These are phyloP conservation scores for Cynopterus brachyotis DNA, from an alignment of 2,113 vertebrate genomes.

Conservation along the genomic window DNA sequence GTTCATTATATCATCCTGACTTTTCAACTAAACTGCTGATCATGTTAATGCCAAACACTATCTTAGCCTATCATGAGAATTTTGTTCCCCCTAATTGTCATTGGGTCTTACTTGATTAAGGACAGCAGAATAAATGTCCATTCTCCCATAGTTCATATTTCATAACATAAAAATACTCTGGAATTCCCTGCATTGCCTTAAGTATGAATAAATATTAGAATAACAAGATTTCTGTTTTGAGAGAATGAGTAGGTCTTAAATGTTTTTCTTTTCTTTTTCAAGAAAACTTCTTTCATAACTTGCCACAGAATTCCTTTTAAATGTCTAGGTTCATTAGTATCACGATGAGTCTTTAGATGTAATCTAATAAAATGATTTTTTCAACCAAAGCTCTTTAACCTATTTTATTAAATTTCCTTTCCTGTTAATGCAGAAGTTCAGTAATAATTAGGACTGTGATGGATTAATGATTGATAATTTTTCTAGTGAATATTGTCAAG, in stretches of 20 bases:
- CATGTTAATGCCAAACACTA: background rate
- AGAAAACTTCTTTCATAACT: slow-evolving; percentile 48
- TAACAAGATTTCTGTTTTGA: background rate
- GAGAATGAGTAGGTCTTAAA: background rate
- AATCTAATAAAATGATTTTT: slow-evolving; percentile 59
- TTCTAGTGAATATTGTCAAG: slow-evolving; percentile 81
- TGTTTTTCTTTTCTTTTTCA: slow-evolving; percentile 18
- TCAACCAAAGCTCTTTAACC: slow-evolving; percentile 64
- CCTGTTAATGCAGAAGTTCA: slow-evolving; percentile 72
- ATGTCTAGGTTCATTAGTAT: slow-evolving; percentile 34
- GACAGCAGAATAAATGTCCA: background rate
- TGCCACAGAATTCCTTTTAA: slow-evolving; percentile 38
- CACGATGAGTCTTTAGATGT: slow-evolving; percentile 56
- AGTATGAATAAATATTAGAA: background rate
- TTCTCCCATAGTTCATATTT: background rate
- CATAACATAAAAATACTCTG: background rate
- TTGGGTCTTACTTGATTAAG: background rate
- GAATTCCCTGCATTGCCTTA: background rate
- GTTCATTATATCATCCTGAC: slow-evolving; percentile 19
- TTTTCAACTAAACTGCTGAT: slow-evolving; percentile 48
- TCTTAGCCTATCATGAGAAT: slow-evolving; percentile 10
- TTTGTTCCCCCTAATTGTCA: background rate
- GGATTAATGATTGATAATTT: slow-evolving; percentile 82
- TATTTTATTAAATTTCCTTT: slow-evolving; percentile 73
- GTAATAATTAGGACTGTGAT: slow-evolving; percentile 79